Evolutionary conservation across 37 sponge, comb jelly and placozoan genomes (phyloP).

Genomic region (Halichondria panicea): DNA sequence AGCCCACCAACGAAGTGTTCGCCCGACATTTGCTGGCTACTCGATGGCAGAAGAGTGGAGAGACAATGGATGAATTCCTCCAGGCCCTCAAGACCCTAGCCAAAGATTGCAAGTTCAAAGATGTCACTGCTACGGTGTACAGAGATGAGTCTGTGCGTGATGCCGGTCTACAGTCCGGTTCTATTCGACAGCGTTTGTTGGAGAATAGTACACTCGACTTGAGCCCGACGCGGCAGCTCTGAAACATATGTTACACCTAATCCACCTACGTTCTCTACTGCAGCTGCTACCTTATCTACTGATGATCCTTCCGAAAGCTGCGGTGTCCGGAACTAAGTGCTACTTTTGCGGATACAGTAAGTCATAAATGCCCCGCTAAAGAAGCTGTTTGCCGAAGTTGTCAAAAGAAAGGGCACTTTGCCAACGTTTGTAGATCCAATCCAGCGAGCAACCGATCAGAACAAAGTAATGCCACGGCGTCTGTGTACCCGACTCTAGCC

Average conservation of each 20-base stretch:
- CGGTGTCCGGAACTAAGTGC: background rate
- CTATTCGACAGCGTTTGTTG: conserved; percentile 5
- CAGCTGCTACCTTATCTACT: background rate
- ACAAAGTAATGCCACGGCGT: background rate
- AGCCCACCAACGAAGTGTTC: conserved; percentile 1
- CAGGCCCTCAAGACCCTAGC: background rate
- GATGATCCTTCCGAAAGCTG: background rate
- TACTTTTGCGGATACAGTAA: conserved; percentile 27
- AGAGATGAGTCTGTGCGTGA: background rate
- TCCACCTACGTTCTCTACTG: background rate
- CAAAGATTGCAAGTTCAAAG: conserved; percentile 4
- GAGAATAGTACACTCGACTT: conserved; percentile 19
- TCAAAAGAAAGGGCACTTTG: conserved; percentile 19
- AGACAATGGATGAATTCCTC: conserved; percentile 1
- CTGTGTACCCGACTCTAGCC: background rate
- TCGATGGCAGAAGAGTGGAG: background rate
- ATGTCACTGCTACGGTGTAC: background rate
- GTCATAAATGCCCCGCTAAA: background rate
- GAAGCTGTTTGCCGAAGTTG: background rate
- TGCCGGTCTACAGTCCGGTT: background rate
- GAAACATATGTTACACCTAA: background rate
- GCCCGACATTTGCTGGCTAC: conserved; percentile 7
- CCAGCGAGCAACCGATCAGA: background rate
- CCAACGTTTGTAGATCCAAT: conserved; percentile 14
- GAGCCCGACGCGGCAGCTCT: conserved; percentile 1